A percentile compares a stretch with the other conserved stretches of the same genome.
These are phyloP conservation scores for Trypoxylon attenuatum DNA, from an alignment of 2,888 invertebrate species.

Conservation along the genomic window DNA sequence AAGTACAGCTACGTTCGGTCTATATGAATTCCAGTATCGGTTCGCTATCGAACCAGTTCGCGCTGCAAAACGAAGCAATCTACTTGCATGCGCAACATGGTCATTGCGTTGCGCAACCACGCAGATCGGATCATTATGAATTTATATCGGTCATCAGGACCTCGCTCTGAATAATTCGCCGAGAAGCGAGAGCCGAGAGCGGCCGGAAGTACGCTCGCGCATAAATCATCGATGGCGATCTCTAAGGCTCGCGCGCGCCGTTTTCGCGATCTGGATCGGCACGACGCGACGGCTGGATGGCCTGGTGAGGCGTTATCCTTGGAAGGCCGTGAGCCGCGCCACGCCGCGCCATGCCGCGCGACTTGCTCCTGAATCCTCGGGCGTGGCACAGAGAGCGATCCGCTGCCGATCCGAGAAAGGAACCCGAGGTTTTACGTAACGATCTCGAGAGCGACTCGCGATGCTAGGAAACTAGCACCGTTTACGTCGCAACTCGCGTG, in stretches of 20 bases:
- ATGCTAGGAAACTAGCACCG: constrained; percentile 29
- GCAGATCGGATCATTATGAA: neutral
- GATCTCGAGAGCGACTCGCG: constrained; percentile 33
- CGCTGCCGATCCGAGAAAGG: constrained; percentile 38
- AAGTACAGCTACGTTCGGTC: too few relatives aligned
- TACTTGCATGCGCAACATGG: neutral
- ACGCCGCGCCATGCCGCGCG: neutral
- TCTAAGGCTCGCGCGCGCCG: neutral
- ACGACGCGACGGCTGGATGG: constrained; percentile 1
- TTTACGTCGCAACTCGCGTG: constrained; percentile 32
- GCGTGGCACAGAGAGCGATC: constrained; percentile 45
- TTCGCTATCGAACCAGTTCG: too few relatives aligned
- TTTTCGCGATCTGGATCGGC: constrained; percentile 13
- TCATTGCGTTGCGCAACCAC: neutral
- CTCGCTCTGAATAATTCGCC: neutral
- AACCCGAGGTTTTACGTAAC: constrained; percentile 54
- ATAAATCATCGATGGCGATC: neutral
- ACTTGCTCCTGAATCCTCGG: constrained; percentile 38
- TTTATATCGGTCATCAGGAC: neutral
- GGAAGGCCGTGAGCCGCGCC: constrained; percentile 24
- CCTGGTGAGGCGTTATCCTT: constrained; percentile 18
- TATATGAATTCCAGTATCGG: too few relatives aligned
- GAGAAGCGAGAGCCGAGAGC: too few relatives aligned
- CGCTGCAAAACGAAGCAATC: neutral
- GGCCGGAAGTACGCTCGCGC: neutral